These are phyloP conservation scores for Chrysolina americana DNA, from an alignment of 2,888 invertebrate genomes.

Conservation along the genomic window DNA sequence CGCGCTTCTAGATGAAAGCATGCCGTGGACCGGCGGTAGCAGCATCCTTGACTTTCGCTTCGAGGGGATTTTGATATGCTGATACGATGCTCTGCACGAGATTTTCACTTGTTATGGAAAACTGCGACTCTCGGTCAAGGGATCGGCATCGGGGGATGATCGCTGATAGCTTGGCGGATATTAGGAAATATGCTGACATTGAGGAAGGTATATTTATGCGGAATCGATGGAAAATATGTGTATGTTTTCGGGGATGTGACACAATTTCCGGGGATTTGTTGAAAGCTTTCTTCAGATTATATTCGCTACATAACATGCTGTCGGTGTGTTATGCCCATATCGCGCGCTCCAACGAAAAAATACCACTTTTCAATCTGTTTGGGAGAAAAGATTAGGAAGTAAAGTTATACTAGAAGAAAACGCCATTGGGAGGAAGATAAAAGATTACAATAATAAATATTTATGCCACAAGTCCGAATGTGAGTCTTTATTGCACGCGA, in stretches of 20 bases:
- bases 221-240: not conserved
- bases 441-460: too few relatives aligned
- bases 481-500: too few relatives aligned
- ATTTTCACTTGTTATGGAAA: slow-evolving; percentile 19
- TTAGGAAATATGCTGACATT: not conserved
- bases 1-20: slow-evolving; percentile 47
- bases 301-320: not conserved
- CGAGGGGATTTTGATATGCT: slow-evolving; percentile 30
- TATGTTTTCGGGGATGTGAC: not conserved
- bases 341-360: too few relatives aligned
- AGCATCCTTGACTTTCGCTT: slow-evolving; percentile 40
- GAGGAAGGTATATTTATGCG: not conserved
- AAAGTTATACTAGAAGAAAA: too few relatives aligned
- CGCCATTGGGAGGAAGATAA: too few relatives aligned
- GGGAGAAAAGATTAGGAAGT: too few relatives aligned
- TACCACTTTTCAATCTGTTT: too few relatives aligned
- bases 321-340: too few relatives aligned
- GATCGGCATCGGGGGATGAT: not conserved
- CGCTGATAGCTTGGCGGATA: not conserved
- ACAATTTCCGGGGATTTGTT: not conserved
- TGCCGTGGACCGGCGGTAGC: slow-evolving; percentile 41
- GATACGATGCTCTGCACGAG: not conserved
- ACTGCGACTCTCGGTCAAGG: not conserved
- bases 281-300: not conserved
- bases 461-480: too few relatives aligned